A percentile compares a stretch with the other conserved stretches of the same genome.
Evolutionary conservation across 1,140 invertebrate species (phyloP).

Genomic region (Caenorhabditis latens): DNA sequence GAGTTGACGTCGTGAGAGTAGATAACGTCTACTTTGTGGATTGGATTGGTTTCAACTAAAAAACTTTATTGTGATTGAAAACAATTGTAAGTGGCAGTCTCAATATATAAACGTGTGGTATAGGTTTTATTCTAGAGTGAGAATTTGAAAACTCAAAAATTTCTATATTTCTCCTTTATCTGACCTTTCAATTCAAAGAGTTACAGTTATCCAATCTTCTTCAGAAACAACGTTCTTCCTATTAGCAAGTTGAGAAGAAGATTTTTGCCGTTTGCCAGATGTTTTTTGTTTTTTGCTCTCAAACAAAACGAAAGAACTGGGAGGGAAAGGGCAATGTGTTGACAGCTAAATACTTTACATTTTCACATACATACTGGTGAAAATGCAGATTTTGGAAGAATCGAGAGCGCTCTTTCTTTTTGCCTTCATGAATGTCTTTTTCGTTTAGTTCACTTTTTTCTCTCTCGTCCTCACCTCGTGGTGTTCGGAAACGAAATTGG

Average conservation of each 20-base stretch:
- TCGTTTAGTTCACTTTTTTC: background rate
- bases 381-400: conserved; percentile 10
- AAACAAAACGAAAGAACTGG: background rate
- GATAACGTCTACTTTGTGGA: conserved; percentile 75
- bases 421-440: background rate
- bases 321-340: conserved; percentile 1
- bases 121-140: too few relatives aligned
- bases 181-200: too few relatives aligned
- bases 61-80: background rate
- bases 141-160: too few relatives aligned
- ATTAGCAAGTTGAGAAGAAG: too few relatives aligned
- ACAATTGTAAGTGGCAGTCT: too few relatives aligned
- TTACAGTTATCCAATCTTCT: too few relatives aligned
- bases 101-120: too few relatives aligned
- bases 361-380: conserved; percentile 22
- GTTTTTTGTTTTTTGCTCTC: background rate
- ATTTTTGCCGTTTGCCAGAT: background rate
- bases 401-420: background rate
- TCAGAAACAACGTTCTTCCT: too few relatives aligned
- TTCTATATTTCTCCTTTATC: too few relatives aligned
- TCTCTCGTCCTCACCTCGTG: conserved; percentile 65
- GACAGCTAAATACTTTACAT: conserved; percentile 48
- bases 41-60: conserved; percentile 70
- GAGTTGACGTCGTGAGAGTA: conserved; percentile 75
- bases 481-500: conserved; percentile 73